These are phyloP conservation scores for Heliconius nattereri DNA, from an alignment of 1,140 invertebrate species.

Conservation along the genomic window DNA sequence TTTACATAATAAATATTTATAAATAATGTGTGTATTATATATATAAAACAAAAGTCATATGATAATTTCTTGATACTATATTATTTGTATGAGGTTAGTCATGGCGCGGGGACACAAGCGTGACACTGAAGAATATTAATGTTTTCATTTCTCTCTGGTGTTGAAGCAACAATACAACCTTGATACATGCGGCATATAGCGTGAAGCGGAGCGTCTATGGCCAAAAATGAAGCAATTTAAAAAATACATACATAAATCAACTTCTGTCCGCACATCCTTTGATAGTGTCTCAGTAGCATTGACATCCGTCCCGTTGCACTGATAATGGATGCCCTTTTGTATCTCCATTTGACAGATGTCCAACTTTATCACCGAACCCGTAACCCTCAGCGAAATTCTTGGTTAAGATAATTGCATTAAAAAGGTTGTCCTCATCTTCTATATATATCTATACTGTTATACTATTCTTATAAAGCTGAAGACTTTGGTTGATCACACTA, in stretches of 20 bases:
- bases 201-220: neutral
- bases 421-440: neutral
- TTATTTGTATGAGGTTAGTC: too few relatives aligned
- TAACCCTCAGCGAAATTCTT: neutral
- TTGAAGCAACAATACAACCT: too few relatives aligned
- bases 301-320: slow-evolving; percentile 2
- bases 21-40: neutral
- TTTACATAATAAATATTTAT: slow-evolving; percentile 7
- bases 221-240: too few relatives aligned
- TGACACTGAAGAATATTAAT: too few relatives aligned
- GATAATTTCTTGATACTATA: too few relatives aligned
- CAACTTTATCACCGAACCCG: neutral
- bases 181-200: neutral
- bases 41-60: too few relatives aligned
- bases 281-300: slow-evolving; percentile 4
- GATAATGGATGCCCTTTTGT: neutral
- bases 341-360: neutral
- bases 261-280: neutral
- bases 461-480: too few relatives aligned
- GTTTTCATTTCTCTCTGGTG: neutral
- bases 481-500: too few relatives aligned
- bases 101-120: too few relatives aligned
- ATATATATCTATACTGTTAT: neutral
- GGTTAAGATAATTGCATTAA: neutral
- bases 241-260: neutral